These are phyloP conservation scores for Montipora cactus DNA, from an alignment of 64 coral and sea anemone species.

Conservation along the genomic window DNA sequence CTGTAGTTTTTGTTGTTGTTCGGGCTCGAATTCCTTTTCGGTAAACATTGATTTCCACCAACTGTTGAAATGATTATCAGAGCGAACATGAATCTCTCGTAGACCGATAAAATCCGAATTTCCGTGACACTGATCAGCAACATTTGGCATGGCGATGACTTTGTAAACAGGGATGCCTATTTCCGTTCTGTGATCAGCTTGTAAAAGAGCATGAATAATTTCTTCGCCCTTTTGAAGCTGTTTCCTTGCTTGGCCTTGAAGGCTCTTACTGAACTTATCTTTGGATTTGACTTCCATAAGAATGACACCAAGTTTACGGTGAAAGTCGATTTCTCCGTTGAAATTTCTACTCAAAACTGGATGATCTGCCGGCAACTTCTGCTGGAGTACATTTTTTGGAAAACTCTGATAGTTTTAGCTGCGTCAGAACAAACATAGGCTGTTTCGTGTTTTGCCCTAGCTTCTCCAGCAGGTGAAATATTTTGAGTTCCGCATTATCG, in stretches of 20 bases:
- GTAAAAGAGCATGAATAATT: slow-evolving; percentile 5
- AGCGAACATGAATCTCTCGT: not conserved
- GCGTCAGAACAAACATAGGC: slow-evolving; percentile 28
- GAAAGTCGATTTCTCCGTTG: slow-evolving; percentile 18
- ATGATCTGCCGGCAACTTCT: not conserved
- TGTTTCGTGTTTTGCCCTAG: slow-evolving; percentile 9
- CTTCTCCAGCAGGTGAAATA: slow-evolving; percentile 21
- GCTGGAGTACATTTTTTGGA: slow-evolving; percentile 5
- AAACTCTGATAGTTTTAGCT: not conserved
- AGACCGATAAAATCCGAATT: slow-evolving; percentile 11
- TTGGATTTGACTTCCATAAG: slow-evolving; percentile 13
- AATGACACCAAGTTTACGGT: slow-evolving; percentile 14
- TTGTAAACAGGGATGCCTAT: not conserved
- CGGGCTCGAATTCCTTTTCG: too few relatives aligned
- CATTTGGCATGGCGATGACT: slow-evolving; percentile 18
- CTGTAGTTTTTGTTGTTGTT: slow-evolving; percentile 8
- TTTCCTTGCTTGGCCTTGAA: not conserved
- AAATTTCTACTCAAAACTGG: too few relatives aligned
- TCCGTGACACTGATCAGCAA: not conserved
- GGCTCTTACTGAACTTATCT: not conserved
- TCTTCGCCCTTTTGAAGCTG: not conserved
- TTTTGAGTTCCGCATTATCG: slow-evolving; percentile 21
- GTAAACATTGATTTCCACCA: not conserved
- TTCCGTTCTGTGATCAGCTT: not conserved
- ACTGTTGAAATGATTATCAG: not conserved